Percentiles rank a stretch among this genome's conserved stretches.
Conservation (phyloP, 1,140 invertebrate species). For the Drosophila micromelanica region DNA sequence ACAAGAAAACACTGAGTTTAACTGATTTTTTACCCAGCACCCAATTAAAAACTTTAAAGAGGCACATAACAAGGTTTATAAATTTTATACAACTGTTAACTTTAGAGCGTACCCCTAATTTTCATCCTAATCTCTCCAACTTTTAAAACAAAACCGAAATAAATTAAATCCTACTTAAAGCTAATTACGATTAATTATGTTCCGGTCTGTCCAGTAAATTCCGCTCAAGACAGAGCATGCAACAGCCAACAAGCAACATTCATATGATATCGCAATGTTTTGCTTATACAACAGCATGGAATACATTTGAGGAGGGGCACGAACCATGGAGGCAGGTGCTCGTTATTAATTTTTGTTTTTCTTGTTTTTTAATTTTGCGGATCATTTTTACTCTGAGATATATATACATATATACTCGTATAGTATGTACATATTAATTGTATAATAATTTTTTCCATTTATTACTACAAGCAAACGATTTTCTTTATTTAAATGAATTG, state of each 20-base stretch:
- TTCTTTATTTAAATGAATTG: slow-evolving; percentile 79
- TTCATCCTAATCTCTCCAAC: no score
- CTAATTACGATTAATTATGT: neutral
- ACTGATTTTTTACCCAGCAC: neutral
- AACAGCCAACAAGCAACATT: neutral
- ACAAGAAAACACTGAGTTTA: neutral
- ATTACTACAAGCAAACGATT: slow-evolving; percentile 69
- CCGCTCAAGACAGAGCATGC: neutral
- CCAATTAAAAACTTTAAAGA: slow-evolving; percentile 1
- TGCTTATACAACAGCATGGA: slow-evolving; percentile 9
- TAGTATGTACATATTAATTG: slow-evolving; percentile 60
- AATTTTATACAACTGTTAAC: no score
- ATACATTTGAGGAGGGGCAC: slow-evolving; percentile 50
- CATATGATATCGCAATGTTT: neutral
- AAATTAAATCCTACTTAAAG: neutral
- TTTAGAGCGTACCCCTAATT: no score
- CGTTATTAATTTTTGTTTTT: slow-evolving; percentile 4
- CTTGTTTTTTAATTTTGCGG: slow-evolving; percentile 3
- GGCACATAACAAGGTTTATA: neutral
- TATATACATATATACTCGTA: slow-evolving; percentile 26
- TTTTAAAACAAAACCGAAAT: no score
- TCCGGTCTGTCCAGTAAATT: neutral
- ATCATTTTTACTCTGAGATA: slow-evolving; percentile 20
- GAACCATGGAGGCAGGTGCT: slow-evolving; percentile 57
- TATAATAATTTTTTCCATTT: slow-evolving; percentile 74